Conservation (phyloP, 1,140 invertebrate genomes). For the Scaptomyza hsui region DNA sequence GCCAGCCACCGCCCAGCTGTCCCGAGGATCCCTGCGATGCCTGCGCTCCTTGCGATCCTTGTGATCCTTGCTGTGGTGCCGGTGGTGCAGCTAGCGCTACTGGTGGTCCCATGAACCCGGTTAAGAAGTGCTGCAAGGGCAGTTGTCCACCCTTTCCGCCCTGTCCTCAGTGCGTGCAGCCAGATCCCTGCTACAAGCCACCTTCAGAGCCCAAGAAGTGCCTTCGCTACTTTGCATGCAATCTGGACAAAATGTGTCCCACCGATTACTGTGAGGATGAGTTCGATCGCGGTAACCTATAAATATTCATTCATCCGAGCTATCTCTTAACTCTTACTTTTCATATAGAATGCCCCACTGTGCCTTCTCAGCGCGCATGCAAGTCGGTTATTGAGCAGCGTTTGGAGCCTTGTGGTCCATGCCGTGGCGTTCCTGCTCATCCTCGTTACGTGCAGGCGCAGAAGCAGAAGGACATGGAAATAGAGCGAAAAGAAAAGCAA, state of each 20-base stretch:
- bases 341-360: slow-evolving; percentile 61
- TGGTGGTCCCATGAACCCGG: slow-evolving; percentile 47
- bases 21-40: slow-evolving; percentile 35
- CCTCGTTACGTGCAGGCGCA: slow-evolving; percentile 31
- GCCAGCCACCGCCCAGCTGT: slow-evolving; percentile 2
- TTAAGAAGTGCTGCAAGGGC: slow-evolving; percentile 29
- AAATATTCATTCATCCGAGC: too few relatives aligned
- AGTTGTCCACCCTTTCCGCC: slow-evolving; percentile 7
- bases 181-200: slow-evolving; percentile 16
- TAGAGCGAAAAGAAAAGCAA: not conserved
- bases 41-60: slow-evolving; percentile 45
- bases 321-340: not conserved
- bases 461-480: slow-evolving; percentile 13
- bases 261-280: slow-evolving; percentile 72
- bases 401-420: slow-evolving; percentile 60
- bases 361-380: slow-evolving; percentile 38
- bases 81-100: slow-evolving; percentile 10
- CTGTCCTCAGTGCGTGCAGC: slow-evolving; percentile 4
- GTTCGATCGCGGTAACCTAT: slow-evolving; percentile 63
- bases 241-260: slow-evolving; percentile 72
- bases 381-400: slow-evolving; percentile 51
- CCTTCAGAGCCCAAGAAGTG: slow-evolving; percentile 9
- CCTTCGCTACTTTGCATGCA: slow-evolving; percentile 70
- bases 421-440: slow-evolving; percentile 40
- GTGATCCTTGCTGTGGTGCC: slow-evolving; percentile 14